Base-by-base conservation (phyloP, 2,888 invertebrate species). In the Malachius bipustulatus region DNA sequence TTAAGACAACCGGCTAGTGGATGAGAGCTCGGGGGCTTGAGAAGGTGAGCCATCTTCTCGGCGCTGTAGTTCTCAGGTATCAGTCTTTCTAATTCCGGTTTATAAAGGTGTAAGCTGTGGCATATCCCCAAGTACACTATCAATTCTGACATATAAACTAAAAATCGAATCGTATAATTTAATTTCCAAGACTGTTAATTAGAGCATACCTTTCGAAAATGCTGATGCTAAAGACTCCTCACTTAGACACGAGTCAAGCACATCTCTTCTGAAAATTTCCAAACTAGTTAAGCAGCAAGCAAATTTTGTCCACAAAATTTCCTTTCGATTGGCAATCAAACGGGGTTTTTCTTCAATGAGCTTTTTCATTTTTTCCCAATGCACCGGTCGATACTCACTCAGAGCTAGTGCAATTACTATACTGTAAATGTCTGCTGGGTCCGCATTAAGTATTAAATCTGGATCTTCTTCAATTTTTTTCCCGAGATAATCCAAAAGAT, bases 401-500 rank as follows among this genome's bases (percentile, higher is more conserved):
- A 55, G 34, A 2, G 73, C 64, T n/a, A 76, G 61, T 28, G 66
- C 68, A 49, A 66, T 64, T 28, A 75, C 57, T 47, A 76, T 63
- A 19, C 59, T 59, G 39, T 68, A 65, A 13, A 74, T 54, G 3
- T 65, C 50, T 4, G n/a, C 27, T 43, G 63, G 54, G 16, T 66
- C 57, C 2, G 62, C 63, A 10, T 57, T 51, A n/a, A 59, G 45
- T 9, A 74, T 50, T 0, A 60, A 47, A 0, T 46, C 43, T 1
- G 66, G 63, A 39, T 69, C 50, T 4, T 65, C 50, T 1, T 60
- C 56, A 1, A 69, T 67, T 34, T 64, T 57, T 2, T 64, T 52
- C 31, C 71, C 66, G 2, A 77, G 51, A 48, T 77, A 70, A 41
- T 78, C 70, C 12, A 79, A 52, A 0, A 80, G 56, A 0, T 63